Evolutionary conservation across 1,140 invertebrate species (phyloP), one percentile per base, ranked within the genome.

Genomic region (Drosophila repleta): DNA sequence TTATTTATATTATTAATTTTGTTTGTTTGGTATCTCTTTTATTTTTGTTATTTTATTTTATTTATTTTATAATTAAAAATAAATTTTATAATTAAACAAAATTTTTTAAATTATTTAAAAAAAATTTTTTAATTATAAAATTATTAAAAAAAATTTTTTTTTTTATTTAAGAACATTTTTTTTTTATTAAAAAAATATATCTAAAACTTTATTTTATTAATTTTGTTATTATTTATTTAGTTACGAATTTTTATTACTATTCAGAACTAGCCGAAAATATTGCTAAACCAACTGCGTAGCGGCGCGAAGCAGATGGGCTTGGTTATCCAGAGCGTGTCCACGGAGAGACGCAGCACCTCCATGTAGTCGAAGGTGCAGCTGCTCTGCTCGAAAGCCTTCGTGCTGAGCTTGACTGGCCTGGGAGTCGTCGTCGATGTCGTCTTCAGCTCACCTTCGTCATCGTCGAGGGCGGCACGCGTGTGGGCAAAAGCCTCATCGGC

Each of bases 251-350:
- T 18, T 17, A 24, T 18, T 39, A 39, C 15, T 21, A 13, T 32
- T 32, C 32, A 20, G 11, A 55, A 35, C 62, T 73, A 90, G 21
- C 90, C 90, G 39, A 90, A 90, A 26, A 90, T 83, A 17, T 90
- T 90, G 13, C 76, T 76, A 39, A 90, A 90, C 90, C 90, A 90
- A 39, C 75, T 90, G 21, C 90, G 68, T 11, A 89, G 17, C 3
- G 90, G 90, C 0, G 90, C 84, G 43, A 89, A 79, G 64, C 90
- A 91, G 46, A 80, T 37, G 6, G 90, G 89, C 18, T 90, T 90
- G 15, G 80, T 90, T n/a, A 91, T n/a, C 90, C 90, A 90, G 4
- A 91, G 45, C 0, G 83, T 72, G 61, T 90, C 90, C 35, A 90
- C 88, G 4, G 85, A 80, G 1, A 91, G 72, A 26, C 81, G 75